Percentiles rank a stretch among this genome's conserved stretches.
Evolutionary conservation across 2,797 vertebrate species (phyloP).

Genomic region (Odontamblyopus lacepedii): DNA sequence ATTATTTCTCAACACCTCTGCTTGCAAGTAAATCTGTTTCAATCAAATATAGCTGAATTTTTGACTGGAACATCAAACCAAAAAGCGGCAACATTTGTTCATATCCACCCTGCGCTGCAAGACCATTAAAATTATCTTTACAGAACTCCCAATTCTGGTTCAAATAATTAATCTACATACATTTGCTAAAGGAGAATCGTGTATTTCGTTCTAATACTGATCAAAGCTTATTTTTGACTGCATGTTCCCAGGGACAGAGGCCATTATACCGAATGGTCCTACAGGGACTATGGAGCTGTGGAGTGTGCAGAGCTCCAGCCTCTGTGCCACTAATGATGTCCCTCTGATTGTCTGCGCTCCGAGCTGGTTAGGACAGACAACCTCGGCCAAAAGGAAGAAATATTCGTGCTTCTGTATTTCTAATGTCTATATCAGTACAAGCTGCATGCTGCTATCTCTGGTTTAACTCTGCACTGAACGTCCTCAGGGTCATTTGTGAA

Average conservation of each 20-base stretch:
- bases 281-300: constrained; percentile 24
- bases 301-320: constrained; percentile 14
- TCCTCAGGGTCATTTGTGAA: background rate
- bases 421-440: constrained; percentile 9
- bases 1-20: too few species aligned
- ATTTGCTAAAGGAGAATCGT: background rate
- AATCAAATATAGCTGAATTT: background rate
- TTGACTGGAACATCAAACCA: background rate
- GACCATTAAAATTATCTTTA: background rate
- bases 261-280: constrained; percentile 27
- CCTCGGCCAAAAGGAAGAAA: constrained; percentile 23
- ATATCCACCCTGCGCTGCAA: background rate
- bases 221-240: background rate
- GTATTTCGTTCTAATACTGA: background rate
- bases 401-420: background rate
- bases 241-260: background rate
- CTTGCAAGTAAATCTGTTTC: background rate
- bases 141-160: background rate
- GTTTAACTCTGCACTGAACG: background rate
- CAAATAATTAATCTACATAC: background rate
- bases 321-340: constrained; percentile 23
- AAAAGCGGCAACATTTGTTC: background rate
- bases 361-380: constrained; percentile 23
- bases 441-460: background rate
- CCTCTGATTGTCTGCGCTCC: constrained; percentile 24